phyloP scores from a whole-genome alignment of 2,113 vertebrate species.

The Pangasianodon gigas region DNA sequence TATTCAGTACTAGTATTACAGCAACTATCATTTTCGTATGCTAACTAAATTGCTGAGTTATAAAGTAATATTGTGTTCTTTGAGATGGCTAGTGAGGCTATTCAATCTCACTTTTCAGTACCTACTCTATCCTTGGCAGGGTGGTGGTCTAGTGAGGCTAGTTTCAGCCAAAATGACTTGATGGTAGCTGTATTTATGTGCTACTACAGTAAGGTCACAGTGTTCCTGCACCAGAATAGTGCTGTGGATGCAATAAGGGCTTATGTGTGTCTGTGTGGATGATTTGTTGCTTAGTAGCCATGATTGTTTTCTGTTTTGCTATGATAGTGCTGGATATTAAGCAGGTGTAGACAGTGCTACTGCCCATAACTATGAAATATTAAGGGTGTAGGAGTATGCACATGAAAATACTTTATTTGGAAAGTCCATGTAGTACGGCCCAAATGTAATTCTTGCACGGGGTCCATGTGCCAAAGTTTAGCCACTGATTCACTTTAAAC shows the following conservation, averaged over 20 bases:
- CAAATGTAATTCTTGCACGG: not conserved
- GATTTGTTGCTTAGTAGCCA: slow-evolving; percentile 1
- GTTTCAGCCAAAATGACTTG: not conserved
- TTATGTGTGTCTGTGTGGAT: not conserved
- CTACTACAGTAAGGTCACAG: not conserved
- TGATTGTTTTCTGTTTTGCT: not conserved
- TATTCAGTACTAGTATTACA: not conserved
- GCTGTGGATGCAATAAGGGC: not conserved
- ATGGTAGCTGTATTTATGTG: not conserved
- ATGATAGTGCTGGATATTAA: not conserved
- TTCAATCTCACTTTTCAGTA: not conserved
- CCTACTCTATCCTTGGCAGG: not conserved
- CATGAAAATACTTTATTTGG: not conserved
- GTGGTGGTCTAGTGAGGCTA: not conserved
- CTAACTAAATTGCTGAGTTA: not conserved
- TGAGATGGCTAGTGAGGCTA: not conserved
- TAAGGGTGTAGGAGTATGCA: not conserved
- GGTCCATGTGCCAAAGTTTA: not conserved
- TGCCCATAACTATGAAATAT: not conserved
- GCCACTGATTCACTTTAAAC: not conserved
- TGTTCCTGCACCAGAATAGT: not conserved
- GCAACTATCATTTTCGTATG: not conserved
- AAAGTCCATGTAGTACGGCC: not conserved
- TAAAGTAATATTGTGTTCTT: not conserved
- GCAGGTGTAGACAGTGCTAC: not conserved